phyloP scores from a whole-genome alignment of 2,888 invertebrate genomes.

The Drosophila melanosoma region DNA sequence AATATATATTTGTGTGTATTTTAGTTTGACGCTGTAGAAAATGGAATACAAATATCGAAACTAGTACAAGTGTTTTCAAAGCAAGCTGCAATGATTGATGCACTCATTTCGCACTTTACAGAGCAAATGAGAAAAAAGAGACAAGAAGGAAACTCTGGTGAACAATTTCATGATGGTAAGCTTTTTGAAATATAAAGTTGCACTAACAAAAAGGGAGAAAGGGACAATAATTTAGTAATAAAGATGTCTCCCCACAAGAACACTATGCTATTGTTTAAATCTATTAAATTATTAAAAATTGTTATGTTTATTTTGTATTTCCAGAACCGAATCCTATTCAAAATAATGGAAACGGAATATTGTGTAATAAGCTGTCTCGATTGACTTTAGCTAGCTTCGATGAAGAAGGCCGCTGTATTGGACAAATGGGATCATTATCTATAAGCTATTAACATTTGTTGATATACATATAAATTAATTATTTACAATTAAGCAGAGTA shows the following conservation, averaged over 20 bases:
- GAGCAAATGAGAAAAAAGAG: constrained; percentile 89
- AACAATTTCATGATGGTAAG: constrained; percentile 85
- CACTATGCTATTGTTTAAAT: not conserved
- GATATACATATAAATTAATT: constrained; percentile 50
- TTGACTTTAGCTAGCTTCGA: constrained; percentile 95
- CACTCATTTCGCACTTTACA: constrained; percentile 92
- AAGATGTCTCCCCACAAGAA: not conserved
- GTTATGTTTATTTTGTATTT: constrained; percentile 35
- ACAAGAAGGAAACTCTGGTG: constrained; percentile 84
- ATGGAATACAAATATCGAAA: constrained; percentile 85
- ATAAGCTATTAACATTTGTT: constrained; percentile 87
- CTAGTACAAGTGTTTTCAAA: constrained; percentile 86
- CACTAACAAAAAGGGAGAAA: not conserved
- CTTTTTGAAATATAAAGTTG: not conserved
- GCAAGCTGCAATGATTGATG: constrained; percentile 95
- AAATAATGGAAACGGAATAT: constrained; percentile 85
- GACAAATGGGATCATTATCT: constrained; percentile 94
- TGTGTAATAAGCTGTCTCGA: constrained; percentile 94
- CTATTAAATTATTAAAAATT: not conserved
- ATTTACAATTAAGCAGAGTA: constrained; percentile 45
- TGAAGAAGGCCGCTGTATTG: constrained; percentile 94
- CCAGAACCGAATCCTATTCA: constrained; percentile 85
- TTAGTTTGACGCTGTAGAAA: constrained; percentile 85
- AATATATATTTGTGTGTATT: constrained; percentile 9
- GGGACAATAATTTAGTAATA: not conserved